Base-by-base conservation (phyloP, 2,888 invertebrate species). In the Eilema griseolum region DNA sequence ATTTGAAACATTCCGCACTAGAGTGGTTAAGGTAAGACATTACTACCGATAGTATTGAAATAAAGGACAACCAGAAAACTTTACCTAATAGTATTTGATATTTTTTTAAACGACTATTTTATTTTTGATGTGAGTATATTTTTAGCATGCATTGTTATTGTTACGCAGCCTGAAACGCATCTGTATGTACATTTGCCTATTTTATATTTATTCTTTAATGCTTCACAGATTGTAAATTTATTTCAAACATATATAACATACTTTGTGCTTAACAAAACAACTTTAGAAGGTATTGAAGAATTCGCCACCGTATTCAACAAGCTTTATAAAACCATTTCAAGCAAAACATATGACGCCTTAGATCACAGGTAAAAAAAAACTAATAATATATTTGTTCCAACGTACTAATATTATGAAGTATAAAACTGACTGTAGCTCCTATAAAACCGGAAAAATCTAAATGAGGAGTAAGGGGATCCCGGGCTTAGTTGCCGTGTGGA, bases 201-300 rank as follows among this genome's bases (percentile, higher is more conserved):
- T n/a, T n/a, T n/a, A n/a, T 52, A 2, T 52, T n/a, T n/a, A 10
- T 16, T 8, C 23, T 46, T 12, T 28, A 28, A 16, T 41, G 1
- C 59, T 24, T 92, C 91, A 28, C 91, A 98, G 98, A 97, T 98
- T 26, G 96, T 97, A 73, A 96, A 97, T 82, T 95, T 98, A 69
- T 95, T 98, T 71, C 95, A 97, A 89, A 97, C 96, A 0, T 97
- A 97, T 64, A 95, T 97, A 14, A 96, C 96, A 12, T 98, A 98
- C 87, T 97, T 97, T 12, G 96, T 98, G 46, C 90, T 98, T 66
- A 96, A 97, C 82, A 96, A 96, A 77, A 98, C 98, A 12, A 96
- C 96, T n/a, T 96, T 98, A 62, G 98, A 98, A 89, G 98, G 98
- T 0, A 97, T 98, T 84, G 98, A 98, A 80, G 96, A 96, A 67